Evolutionary conservation across 2,113 vertebrate species (phyloP).

Genomic region (Paraplagusia blochii): DNA sequence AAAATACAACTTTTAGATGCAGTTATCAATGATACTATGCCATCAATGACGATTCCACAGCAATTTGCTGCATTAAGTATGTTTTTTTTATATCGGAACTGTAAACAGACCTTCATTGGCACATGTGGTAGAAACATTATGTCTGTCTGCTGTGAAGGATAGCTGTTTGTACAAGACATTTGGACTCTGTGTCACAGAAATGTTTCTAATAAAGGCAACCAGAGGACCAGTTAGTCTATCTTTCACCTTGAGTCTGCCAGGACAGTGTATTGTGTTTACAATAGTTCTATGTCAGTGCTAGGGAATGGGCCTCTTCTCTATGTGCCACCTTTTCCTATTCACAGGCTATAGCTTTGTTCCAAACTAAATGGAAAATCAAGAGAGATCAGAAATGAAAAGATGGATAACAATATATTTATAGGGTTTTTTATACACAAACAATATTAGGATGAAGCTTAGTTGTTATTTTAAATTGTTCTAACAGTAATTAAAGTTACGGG

Average conservation of each 20-base stretch:
- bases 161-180: conserved; percentile 44
- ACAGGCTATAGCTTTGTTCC: neutral
- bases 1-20: too few relatives aligned
- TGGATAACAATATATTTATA: neutral
- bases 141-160: conserved; percentile 48
- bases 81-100: conserved; percentile 41
- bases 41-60: too few relatives aligned
- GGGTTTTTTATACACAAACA: too few relatives aligned
- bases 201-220: conserved; percentile 48
- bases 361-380: neutral
- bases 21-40: too few relatives aligned
- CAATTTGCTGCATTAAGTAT: conserved; percentile 10
- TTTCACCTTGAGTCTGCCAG: conserved; percentile 54
- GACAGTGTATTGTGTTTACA: conserved; percentile 45
- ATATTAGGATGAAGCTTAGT: too few relatives aligned
- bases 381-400: neutral
- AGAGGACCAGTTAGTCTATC: conserved; percentile 27
- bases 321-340: conserved; percentile 1
- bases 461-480: neutral
- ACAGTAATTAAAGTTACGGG: too few relatives aligned
- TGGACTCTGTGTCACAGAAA: conserved; percentile 36
- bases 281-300: conserved; percentile 25
- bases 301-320: conserved; percentile 6
- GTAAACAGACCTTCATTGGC: conserved; percentile 58
- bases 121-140: conserved; percentile 41